Evolutionary conservation across 1,140 invertebrate genomes (phyloP).

Genomic region (Oedothorax gibbosus): DNA sequence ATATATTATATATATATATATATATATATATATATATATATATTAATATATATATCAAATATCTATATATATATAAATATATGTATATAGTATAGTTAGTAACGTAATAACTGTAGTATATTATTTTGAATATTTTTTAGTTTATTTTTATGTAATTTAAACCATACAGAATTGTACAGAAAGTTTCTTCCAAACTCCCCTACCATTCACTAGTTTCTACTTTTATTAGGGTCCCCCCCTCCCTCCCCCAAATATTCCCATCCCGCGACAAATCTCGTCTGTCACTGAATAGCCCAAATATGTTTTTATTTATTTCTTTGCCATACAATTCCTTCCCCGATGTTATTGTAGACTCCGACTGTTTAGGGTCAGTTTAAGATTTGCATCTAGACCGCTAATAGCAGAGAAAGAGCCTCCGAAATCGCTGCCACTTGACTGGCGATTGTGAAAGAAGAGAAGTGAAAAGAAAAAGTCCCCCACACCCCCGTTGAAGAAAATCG

Average conservation of each 20-base stretch:
- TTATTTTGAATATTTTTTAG: no score
- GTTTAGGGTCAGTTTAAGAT: constrained; percentile 50
- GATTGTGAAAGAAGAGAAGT: constrained; percentile 24
- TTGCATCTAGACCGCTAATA: constrained; percentile 46
- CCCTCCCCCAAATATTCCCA: background rate
- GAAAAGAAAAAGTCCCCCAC: background rate
- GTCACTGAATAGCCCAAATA: constrained; percentile 18
- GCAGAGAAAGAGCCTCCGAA: background rate
- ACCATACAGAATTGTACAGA: background rate
- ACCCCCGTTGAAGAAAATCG: background rate
- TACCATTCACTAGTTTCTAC: background rate
- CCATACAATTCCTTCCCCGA: background rate
- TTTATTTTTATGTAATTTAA: no score
- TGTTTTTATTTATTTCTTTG: constrained; percentile 47
- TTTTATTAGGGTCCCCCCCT: background rate
- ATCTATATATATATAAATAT: no score
- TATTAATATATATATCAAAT: no score
- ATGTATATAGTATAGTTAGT: no score
- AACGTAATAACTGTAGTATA: no score
- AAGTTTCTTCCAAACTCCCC: background rate
- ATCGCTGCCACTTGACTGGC: constrained; percentile 40
- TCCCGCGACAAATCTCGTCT: constrained; percentile 26
- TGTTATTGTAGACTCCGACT: constrained; percentile 28
- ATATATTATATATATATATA: no score
- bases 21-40: no score